Base-by-base conservation (phyloP, 1,140 invertebrate species). In the Proctacanthus coquilletti region DNA sequence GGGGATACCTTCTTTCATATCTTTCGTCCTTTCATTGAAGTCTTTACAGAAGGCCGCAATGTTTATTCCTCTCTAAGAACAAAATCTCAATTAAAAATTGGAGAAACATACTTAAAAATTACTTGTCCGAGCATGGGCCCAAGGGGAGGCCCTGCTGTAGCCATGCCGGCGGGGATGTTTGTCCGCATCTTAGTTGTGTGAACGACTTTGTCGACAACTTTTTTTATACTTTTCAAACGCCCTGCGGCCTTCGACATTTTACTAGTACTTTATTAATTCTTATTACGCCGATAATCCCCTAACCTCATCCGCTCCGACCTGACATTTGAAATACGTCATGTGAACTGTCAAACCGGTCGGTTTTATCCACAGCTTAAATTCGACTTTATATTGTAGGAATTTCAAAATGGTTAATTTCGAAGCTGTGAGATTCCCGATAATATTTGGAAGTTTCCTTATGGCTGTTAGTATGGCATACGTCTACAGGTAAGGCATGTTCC, bases 41-140 rank as follows among this genome's bases (percentile, higher is more conserved):
- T 98, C 95, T 67, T 98, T 98, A 53, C 89, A 93, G 66, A 99
- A 98, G 34, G 78, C 75, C 33, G 83, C 79, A 49, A 99, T 95
- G 56, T 98, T 97, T 20, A 98, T 78, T 30, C 89, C 87, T 53
- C 89, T 75, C 86, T 96, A 54, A 13, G 11, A 23, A 4, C 18
- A n/a, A 6, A 0, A 6, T n/a, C 5, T 1, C 3, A 20, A 13
- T 45, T 44, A 49, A 33, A 42, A 25, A 25, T 8, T 25, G 23
- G 6, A 25, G 6, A 25, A 25, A 25, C n/a, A 25, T 25, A 25
- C n/a, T 8, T 25, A 21, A 21, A 23, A 11, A 39, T 32, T 66
- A 92, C 87, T 75, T 92, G 85, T 40, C 88, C 88, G 38, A 95
- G 68, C 71, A 81, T 80, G 20, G 88, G 83, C 14, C 89, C 89